These are phyloP conservation scores for Fragariocoptes setiger DNA, from an alignment of 1,140 invertebrate species.

Conservation along the genomic window DNA sequence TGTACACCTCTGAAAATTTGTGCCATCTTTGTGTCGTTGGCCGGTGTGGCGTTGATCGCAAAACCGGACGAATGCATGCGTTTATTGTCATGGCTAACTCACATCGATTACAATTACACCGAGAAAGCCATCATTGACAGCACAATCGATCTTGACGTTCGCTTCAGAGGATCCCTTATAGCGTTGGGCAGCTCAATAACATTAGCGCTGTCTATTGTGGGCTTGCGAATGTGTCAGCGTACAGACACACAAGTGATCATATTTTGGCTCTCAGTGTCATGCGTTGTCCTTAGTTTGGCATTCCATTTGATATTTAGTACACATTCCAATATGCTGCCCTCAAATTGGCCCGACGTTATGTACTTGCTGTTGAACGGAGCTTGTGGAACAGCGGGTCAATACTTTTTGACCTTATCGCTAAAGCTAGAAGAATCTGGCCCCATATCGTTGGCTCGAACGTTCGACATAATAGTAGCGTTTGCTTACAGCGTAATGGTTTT, in stretches of 20 bases:
- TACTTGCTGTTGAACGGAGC: constrained; percentile 41
- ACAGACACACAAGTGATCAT: constrained; percentile 64
- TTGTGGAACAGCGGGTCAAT: constrained; percentile 57
- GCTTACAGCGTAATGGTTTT: constrained; percentile 7
- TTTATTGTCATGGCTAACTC: neutral
- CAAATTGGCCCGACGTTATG: too few relatives aligned
- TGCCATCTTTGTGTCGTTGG: constrained; percentile 19
- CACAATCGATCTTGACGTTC: too few relatives aligned
- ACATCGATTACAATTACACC: neutral
- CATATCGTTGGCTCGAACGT: constrained; percentile 49
- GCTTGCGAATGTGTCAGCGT: constrained; percentile 44
- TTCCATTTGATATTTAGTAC: constrained; percentile 31
- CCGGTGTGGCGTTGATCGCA: constrained; percentile 21
- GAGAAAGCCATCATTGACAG: neutral
- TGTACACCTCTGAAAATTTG: constrained; percentile 21
- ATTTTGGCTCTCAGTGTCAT: constrained; percentile 18
- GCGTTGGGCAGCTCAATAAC: constrained; percentile 32
- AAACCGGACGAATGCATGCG: too few relatives aligned
- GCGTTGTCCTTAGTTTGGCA: constrained; percentile 1
- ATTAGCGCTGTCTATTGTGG: constrained; percentile 37
- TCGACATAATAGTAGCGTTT: constrained; percentile 64
- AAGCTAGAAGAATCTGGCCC: constrained; percentile 61
- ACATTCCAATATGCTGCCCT: too few relatives aligned
- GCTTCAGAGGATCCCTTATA: constrained; percentile 35
- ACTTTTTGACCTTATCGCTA: constrained; percentile 43